A percentile compares a stretch with the other conserved stretches of the same genome.
phyloP scores from a whole-genome alignment of 2,797 vertebrate species.

The Erethizon dorsatum region DNA sequence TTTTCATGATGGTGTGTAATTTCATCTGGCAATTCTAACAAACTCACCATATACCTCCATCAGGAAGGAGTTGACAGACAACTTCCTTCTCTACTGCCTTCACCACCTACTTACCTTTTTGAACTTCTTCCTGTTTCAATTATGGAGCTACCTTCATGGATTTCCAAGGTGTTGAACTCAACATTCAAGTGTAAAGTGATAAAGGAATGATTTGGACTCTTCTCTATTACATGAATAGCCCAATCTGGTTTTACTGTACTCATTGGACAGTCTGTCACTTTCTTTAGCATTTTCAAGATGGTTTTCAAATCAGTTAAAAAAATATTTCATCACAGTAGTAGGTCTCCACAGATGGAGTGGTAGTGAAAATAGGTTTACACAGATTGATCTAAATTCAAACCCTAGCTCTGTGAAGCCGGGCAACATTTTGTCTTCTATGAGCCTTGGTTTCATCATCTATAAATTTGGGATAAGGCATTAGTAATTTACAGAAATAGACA shows the following conservation, averaged over 20 bases:
- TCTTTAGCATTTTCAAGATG: not conserved
- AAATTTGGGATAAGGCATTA: not conserved
- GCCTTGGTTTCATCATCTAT: not conserved
- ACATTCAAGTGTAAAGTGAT: not conserved
- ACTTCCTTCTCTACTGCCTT: not conserved
- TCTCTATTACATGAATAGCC: not conserved
- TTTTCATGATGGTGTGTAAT: not conserved
- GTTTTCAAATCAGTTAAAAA: not conserved
- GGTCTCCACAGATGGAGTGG: not conserved
- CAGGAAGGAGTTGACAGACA: not conserved
- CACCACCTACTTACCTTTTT: not conserved
- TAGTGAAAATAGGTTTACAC: not conserved
- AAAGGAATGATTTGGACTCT: not conserved
- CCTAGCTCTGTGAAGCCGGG: not conserved
- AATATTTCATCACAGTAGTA: not conserved
- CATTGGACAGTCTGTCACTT: not conserved
- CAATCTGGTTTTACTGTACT: conserved; percentile 11
- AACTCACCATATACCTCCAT: not conserved
- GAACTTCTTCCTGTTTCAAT: not conserved
- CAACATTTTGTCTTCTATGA: conserved; percentile 34
- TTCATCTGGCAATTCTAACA: conserved; percentile 1
- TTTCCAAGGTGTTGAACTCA: conserved; percentile 32
- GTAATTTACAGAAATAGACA: conserved; percentile 11
- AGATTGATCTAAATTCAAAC: not conserved
- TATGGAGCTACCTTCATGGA: conserved; percentile 45